Percentiles rank a stretch among this genome's conserved stretches.
These are phyloP conservation scores for Gerosis bhagava DNA, from an alignment of 2,888 invertebrate species.

Conservation along the genomic window DNA sequence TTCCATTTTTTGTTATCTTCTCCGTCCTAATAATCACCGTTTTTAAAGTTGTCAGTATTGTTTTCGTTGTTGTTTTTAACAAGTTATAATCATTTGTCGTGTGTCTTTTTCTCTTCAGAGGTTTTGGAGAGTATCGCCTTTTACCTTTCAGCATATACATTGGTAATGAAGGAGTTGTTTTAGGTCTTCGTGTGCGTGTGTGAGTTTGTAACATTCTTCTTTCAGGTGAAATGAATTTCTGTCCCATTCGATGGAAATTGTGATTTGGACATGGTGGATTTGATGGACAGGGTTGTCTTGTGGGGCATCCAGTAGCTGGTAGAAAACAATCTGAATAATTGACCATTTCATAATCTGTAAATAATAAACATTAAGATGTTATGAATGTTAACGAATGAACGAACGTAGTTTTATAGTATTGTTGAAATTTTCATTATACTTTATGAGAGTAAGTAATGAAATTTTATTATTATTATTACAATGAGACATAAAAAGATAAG, in stretches of 20 bases:
- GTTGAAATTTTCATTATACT: no score
- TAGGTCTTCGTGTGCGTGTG: constrained; percentile 11
- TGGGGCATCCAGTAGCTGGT: constrained; percentile 35
- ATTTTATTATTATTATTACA: no score
- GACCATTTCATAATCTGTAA: constrained; percentile 46
- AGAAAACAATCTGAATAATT: constrained; percentile 53
- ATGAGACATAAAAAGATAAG: no score
- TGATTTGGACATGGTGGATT: constrained; percentile 39
- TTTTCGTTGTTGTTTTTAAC: constrained; percentile 21
- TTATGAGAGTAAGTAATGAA: no score
- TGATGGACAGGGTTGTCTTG: constrained; percentile 37
- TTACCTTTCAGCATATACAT: constrained; percentile 41
- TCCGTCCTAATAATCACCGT: constrained; percentile 41
- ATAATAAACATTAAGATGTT: no score
- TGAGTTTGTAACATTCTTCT: constrained; percentile 36
- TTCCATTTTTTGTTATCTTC: constrained; percentile 44
- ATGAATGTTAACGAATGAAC: no score
- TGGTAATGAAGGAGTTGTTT: constrained; percentile 32
- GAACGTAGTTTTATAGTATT: no score
- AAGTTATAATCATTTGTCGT: background rate
- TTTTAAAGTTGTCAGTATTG: constrained; percentile 15
- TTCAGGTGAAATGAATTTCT: constrained; percentile 30
- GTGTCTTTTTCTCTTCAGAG: constrained; percentile 27
- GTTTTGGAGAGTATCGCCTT: constrained; percentile 41
- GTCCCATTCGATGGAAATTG: constrained; percentile 40